These are phyloP conservation scores for Pseudanteris insignis DNA, from an alignment of 2,888 invertebrate species.

Conservation along the genomic window DNA sequence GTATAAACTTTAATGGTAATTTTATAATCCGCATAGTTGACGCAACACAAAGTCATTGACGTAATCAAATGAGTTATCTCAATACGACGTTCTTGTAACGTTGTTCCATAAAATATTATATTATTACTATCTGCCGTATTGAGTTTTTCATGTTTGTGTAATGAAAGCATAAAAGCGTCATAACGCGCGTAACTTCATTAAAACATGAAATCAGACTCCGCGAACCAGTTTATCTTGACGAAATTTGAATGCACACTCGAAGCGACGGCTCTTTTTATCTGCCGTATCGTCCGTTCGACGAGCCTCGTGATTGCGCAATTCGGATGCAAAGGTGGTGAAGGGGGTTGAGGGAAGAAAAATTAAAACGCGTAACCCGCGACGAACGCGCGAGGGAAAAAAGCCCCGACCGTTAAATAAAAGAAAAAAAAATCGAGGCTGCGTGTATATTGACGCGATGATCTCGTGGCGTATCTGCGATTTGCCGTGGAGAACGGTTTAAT, in stretches of 20 bases:
- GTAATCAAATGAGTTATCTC: too few species aligned
- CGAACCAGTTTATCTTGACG: slow-evolving; percentile 13
- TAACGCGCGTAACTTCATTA: too few species aligned
- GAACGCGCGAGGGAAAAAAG: slow-evolving; percentile 9
- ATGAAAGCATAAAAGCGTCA: too few species aligned
- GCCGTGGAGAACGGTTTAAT: slow-evolving; percentile 48
- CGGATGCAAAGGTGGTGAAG: slow-evolving; percentile 3
- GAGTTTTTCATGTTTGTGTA: too few species aligned
- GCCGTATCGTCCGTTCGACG: slow-evolving; percentile 3
- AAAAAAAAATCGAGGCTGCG: slow-evolving; percentile 9
- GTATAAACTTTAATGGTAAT: too few species aligned
- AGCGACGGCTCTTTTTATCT: too few species aligned
- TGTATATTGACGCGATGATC: slow-evolving; percentile 28
- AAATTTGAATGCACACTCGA: slow-evolving; percentile 32
- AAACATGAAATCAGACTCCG: slow-evolving; percentile 20
- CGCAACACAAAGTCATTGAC: too few species aligned
- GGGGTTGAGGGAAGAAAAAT: too few species aligned
- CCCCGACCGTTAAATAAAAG: slow-evolving; percentile 28
- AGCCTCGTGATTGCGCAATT: slow-evolving; percentile 33
- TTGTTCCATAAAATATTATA: too few species aligned
- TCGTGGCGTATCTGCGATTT: slow-evolving; percentile 27
- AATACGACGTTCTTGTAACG: too few species aligned
- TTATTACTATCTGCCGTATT: too few species aligned
- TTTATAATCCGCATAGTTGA: too few species aligned
- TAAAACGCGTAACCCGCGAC: neutral